phyloP scores from a whole-genome alignment of 2,888 invertebrate genomes.

The Meta bourneti region DNA sequence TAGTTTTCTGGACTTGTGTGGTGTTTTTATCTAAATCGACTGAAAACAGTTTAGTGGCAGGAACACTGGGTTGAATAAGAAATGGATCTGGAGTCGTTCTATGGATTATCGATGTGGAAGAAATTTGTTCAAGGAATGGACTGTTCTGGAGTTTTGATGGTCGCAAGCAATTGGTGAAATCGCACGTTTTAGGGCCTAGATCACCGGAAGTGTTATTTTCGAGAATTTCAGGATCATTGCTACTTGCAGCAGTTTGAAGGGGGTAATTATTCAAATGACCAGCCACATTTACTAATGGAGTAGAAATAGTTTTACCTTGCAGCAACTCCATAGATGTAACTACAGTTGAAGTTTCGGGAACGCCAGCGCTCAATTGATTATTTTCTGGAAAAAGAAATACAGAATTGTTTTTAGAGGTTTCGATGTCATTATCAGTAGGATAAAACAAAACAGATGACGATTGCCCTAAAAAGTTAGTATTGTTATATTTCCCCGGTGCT shows the following conservation, averaged over 20 bases:
- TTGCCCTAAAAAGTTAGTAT: not conserved
- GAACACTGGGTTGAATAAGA: not conserved
- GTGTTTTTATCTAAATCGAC: not conserved
- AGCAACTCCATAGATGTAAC: not conserved
- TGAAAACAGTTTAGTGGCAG: not conserved
- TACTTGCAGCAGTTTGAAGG: not conserved
- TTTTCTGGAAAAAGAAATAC: conserved; percentile 64
- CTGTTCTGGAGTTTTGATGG: conserved; percentile 68
- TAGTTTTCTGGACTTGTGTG: not conserved
- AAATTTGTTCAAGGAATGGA: conserved; percentile 57
- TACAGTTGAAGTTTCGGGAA: not conserved
- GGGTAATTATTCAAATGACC: not conserved
- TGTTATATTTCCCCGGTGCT: not conserved
- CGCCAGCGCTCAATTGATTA: conserved; percentile 16
- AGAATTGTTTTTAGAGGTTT: conserved; percentile 50
- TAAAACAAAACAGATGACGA: not conserved
- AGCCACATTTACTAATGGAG: not conserved
- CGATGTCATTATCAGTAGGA: conserved; percentile 17
- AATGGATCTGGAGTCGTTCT: not conserved
- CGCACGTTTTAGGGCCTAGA: conserved; percentile 12
- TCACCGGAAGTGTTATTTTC: conserved; percentile 19
- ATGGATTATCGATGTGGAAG: conserved; percentile 17
- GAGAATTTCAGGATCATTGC: not conserved
- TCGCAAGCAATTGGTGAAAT: conserved; percentile 62
- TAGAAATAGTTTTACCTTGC: conserved; percentile 14